Base-by-base conservation (phyloP, 2,888 invertebrate species). In the Cinara cedri region DNA sequence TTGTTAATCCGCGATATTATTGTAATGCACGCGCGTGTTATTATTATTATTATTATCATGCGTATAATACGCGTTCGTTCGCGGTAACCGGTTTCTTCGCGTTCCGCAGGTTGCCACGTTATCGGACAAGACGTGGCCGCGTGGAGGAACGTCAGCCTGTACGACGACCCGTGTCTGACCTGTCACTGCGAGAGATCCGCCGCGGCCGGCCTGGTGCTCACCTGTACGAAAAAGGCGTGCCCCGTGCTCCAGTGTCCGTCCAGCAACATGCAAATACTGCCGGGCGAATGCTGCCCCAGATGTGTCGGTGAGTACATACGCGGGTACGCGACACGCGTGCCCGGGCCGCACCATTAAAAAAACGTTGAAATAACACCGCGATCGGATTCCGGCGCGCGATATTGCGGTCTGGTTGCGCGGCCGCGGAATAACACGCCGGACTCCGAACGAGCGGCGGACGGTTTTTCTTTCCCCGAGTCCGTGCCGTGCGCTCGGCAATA, bases 91-190 rank as follows among this genome's bases (percentile, higher is more conserved):
- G 13, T 81, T 74, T 81, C 34, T 72, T 51, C 81, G 82, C 80
- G 83, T 81, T 81, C 88, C 88, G 11, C 87, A 93, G 94, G 92
- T 82, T 95, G 94, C 85, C 89, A 89, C 83, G 91, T 96, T 84
- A 94, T 95, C 85, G 95, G 95, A 0, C 92, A 93, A 86, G 90
- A 89, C 57, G 93, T 94, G 44, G 89, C 91, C 83, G 92, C 83
- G 83, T 94, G 93, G 26, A 90, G 92, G 78, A 88, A 89, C 81
- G 94, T 94, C 62, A 91, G 92, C 63, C 90, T 92, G 62, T 90
- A 91, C 60, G 94, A 94, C 85, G 95, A 95, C 86, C 94, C 95
- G 3, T 96, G 95, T 84, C 87, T 95, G 82, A 93, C 93, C 78
- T 96, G 95, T 84, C 90, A 91, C 62, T 96, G 95, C 85, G 89